phyloP scores from a whole-genome alignment of 2,888 invertebrate genomes.

The Callyntrura guangdongensis region DNA sequence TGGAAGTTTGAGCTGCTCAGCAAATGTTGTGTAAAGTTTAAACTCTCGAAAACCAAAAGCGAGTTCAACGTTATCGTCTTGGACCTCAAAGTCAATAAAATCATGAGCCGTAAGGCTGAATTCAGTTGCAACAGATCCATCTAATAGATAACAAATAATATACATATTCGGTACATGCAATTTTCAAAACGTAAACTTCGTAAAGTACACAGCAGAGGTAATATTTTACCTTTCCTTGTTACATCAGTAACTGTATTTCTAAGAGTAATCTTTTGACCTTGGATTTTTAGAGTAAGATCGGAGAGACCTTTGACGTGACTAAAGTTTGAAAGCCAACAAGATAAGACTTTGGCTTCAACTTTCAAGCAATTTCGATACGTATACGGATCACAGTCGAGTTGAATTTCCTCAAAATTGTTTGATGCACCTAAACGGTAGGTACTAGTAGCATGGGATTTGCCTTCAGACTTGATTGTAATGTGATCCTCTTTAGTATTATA shows the following conservation, averaged over 20 bases:
- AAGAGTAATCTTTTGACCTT: conserved; percentile 69
- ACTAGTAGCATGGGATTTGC: conserved; percentile 74
- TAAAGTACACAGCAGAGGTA: neutral
- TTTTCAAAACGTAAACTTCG: no score
- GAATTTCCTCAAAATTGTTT: conserved; percentile 57
- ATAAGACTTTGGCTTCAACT: conserved; percentile 79
- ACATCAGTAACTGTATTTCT: conserved; percentile 81
- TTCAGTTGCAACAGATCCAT: conserved; percentile 83
- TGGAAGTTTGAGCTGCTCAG: conserved; percentile 81
- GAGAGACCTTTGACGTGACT: conserved; percentile 78
- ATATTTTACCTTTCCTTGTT: conserved; percentile 79
- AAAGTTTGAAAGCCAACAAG: conserved; percentile 80
- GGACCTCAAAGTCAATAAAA: conserved; percentile 77
- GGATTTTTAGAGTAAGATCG: conserved; percentile 80
- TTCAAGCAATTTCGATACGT: conserved; percentile 71
- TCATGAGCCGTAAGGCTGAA: conserved; percentile 80
- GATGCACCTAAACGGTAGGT: conserved; percentile 74
- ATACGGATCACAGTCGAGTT: conserved; percentile 76
- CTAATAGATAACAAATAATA: conserved; percentile 62
- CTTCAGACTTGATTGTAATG: conserved; percentile 72
- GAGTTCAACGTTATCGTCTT: conserved; percentile 74
- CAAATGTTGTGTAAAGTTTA: conserved; percentile 79
- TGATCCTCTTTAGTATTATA: conserved; percentile 67
- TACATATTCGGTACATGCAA: no score
- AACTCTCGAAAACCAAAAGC: conserved; percentile 82